phyloP scores from a whole-genome alignment of 2,113 vertebrate species.

The Colossoma macropomum region DNA sequence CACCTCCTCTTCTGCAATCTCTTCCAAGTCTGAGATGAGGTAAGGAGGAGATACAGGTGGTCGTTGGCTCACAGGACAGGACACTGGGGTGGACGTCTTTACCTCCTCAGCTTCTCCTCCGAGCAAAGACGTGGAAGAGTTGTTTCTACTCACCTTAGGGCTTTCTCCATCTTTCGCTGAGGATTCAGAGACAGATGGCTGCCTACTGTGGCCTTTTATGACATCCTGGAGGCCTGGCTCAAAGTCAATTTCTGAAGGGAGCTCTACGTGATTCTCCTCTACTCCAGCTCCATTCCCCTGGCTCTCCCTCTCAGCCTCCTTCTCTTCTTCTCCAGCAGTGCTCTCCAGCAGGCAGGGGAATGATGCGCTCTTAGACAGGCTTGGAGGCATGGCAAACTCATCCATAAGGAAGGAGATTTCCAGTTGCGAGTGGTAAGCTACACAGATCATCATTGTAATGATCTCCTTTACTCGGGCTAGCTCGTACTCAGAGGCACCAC shows the following conservation, averaged over 20 bases:
- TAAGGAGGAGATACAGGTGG: slow-evolving; percentile 76
- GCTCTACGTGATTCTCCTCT: slow-evolving; percentile 57
- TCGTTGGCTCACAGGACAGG: slow-evolving; percentile 44
- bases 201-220: slow-evolving; percentile 65
- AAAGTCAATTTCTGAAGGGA: slow-evolving; percentile 65
- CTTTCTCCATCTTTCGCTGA: slow-evolving; percentile 48
- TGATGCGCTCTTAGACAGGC: slow-evolving; percentile 81
- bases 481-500: slow-evolving; percentile 93
- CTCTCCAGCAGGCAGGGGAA: slow-evolving; percentile 88
- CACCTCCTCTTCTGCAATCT: slow-evolving; percentile 47
- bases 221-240: slow-evolving; percentile 68
- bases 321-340: slow-evolving; percentile 52
- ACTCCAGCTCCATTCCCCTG: slow-evolving; percentile 60
- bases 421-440: slow-evolving; percentile 97
- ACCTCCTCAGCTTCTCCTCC: slow-evolving; percentile 50
- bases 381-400: slow-evolving; percentile 98
- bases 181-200: slow-evolving; percentile 67
- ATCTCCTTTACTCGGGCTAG: slow-evolving; percentile 96
- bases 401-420: slow-evolving; percentile 99
- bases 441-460: slow-evolving; percentile 93
- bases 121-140: slow-evolving; percentile 21
- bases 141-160: slow-evolving; percentile 37
- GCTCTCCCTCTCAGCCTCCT: slow-evolving; percentile 55
- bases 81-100: slow-evolving; percentile 63
- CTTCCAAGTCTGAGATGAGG: slow-evolving; percentile 76